Evolutionary conservation across 2,888 invertebrate species (phyloP).

Genomic region (Crossocerus cetratus): DNA sequence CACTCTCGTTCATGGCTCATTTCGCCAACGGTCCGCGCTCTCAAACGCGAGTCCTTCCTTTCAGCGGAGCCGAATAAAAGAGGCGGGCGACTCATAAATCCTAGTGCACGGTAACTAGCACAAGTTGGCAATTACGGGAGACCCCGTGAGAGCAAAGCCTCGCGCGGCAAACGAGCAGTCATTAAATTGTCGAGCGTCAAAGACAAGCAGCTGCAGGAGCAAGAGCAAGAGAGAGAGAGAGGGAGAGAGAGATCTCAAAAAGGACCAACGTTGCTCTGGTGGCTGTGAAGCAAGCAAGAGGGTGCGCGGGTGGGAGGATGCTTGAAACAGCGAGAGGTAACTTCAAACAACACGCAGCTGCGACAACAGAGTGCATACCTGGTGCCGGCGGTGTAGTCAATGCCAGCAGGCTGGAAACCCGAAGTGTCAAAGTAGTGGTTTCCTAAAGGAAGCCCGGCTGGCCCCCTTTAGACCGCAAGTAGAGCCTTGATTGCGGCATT

Average conservation of each 20-base stretch:
- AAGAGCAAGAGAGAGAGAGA: too few relatives aligned
- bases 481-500: constrained; percentile 67
- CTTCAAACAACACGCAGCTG: too few relatives aligned
- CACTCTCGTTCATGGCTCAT: background rate
- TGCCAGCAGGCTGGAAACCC: background rate
- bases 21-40: background rate
- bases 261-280: too few relatives aligned
- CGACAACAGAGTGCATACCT: constrained; percentile 1
- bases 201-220: background rate
- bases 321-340: too few relatives aligned
- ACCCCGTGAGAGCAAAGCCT: background rate
- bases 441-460: constrained; percentile 10
- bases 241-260: too few relatives aligned
- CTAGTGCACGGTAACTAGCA: background rate
- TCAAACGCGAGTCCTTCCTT: background rate
- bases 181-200: constrained; percentile 1
- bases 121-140: background rate
- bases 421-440: constrained; percentile 35
- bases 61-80: background rate
- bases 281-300: too few relatives aligned
- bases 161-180: background rate
- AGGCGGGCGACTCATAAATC: background rate
- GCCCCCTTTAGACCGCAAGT: constrained; percentile 54
- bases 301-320: too few relatives aligned
- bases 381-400: background rate